Percentiles rank a stretch among this genome's conserved stretches.
These are phyloP conservation scores for Piprites chloris DNA, from an alignment of 2,113 vertebrate species.

Conservation along the genomic window DNA sequence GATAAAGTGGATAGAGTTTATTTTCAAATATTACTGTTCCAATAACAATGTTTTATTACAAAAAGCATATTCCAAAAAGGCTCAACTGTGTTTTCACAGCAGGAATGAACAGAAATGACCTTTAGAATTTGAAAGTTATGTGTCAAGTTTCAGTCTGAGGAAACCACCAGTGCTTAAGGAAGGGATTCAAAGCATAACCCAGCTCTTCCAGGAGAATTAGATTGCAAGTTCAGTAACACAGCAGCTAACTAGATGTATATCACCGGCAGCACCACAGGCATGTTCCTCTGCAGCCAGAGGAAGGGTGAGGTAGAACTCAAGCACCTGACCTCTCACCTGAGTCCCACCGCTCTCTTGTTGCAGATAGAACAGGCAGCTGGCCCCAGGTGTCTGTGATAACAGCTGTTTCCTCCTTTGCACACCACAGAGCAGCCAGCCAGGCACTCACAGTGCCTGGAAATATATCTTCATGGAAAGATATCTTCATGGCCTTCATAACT, in stretches of 20 bases:
- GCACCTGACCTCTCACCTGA: background rate
- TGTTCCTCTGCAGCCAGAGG: too few relatives aligned
- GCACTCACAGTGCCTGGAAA: background rate
- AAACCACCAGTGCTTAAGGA: background rate
- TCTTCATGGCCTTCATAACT: background rate
- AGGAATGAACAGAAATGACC: background rate
- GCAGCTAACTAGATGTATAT: background rate
- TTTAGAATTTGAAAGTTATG: background rate
- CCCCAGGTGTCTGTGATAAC: background rate
- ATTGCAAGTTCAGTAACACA: background rate
- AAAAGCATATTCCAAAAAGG: background rate
- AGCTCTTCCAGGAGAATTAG: background rate
- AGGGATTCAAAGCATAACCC: background rate
- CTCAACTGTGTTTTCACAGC: background rate
- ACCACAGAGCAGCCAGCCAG: background rate
- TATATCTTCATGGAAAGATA: background rate
- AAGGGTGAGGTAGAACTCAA: too few relatives aligned
- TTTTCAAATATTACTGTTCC: background rate
- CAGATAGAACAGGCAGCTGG: background rate
- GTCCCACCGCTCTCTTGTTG: background rate
- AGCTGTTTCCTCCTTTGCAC: background rate
- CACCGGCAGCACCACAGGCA: background rate
- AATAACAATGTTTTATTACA: background rate
- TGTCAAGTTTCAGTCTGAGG: background rate
- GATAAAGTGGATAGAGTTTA: background rate